Base-by-base conservation (phyloP, 2,113 vertebrate species). In the Catharus fuscescens region DNA sequence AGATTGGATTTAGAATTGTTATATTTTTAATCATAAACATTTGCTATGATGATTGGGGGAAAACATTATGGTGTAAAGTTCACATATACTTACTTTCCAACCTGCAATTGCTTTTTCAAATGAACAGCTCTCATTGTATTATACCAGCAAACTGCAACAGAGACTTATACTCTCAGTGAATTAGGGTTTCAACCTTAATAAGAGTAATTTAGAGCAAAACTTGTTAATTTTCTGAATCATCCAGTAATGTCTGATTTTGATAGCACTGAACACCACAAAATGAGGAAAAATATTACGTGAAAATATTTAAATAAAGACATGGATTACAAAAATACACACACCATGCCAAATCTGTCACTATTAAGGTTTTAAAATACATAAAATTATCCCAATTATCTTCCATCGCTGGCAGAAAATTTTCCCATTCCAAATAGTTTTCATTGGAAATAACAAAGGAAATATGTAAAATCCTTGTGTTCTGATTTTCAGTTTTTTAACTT, bases 71-170 rank as follows among this genome's bases (percentile, higher is more conserved):
- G 92, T 69, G 50, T 53, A 11, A 78, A 38, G 64, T 38, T 88
- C 90, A 91, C 90, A 78, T 24, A 74, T 26, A 50, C 84, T 89
- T 48, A 80, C 88, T 82, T 97, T 97, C 94, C 97, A 96, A 96
- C 17, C 97, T 97, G 98, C 97, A 97, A 97, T 28, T 93, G 77
- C 89, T 97, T 95, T 98, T 97, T 94, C 80, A 95, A 97, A 98
- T 98, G 97, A 98, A 98, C 96, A 98, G 98, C 97, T 95, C 77
- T 93, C 71, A 34, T 36, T 53, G 54, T 36, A 47, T 24, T 83
- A 2, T 29, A 80, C 29, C 60, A 81, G 44, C 14, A 90, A 93
- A 91, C 40, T 78, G 40, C 60, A 93, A 92, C 44, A 88, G 10
- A 64, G 34, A n/a, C n/a, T 90, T 72, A 70, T 87, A 87, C 10